Evolutionary conservation across 1,140 invertebrate genomes (phyloP).

Genomic region (Aethina tumida): DNA sequence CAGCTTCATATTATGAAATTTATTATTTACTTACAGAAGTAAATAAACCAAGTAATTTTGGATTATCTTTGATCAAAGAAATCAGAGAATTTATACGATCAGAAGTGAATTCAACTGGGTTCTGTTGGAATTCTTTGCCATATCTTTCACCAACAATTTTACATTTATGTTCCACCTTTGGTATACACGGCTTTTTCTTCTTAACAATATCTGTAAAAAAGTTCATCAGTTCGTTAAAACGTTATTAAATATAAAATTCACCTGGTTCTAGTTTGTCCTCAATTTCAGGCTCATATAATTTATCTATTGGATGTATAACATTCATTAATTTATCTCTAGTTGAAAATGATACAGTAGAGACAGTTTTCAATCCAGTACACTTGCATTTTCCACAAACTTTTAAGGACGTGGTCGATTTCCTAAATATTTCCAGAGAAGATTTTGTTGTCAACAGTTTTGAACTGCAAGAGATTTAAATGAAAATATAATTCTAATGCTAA

Average conservation of each 20-base stretch:
- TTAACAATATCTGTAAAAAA: too few species aligned
- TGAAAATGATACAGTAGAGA: slow-evolving; percentile 2
- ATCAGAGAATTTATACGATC: slow-evolving; percentile 27
- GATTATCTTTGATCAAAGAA: slow-evolving; percentile 25
- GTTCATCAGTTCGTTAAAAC: too few species aligned
- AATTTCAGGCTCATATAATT: not conserved
- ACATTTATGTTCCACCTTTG: slow-evolving; percentile 3
- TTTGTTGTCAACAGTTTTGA: not conserved
- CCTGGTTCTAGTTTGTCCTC: not conserved
- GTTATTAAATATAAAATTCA: slow-evolving; percentile 5
- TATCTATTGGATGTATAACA: too few species aligned
- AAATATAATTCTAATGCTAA: too few species aligned
- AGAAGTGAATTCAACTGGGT: slow-evolving; percentile 21
- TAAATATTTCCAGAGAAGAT: not conserved
- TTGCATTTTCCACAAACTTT: not conserved
- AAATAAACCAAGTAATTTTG: too few species aligned
- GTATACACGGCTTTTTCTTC: too few species aligned
- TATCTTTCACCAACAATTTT: slow-evolving; percentile 18
- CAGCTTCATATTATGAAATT: too few species aligned
- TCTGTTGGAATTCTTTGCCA: slow-evolving; percentile 14
- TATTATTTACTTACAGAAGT: too few species aligned
- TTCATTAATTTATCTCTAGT: not conserved
- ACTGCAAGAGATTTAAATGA: not conserved
- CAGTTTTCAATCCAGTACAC: slow-evolving; percentile 8
- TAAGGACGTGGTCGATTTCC: not conserved